phyloP scores from a whole-genome alignment of 2,797 vertebrate species.

The Harpagifer antarcticus region DNA sequence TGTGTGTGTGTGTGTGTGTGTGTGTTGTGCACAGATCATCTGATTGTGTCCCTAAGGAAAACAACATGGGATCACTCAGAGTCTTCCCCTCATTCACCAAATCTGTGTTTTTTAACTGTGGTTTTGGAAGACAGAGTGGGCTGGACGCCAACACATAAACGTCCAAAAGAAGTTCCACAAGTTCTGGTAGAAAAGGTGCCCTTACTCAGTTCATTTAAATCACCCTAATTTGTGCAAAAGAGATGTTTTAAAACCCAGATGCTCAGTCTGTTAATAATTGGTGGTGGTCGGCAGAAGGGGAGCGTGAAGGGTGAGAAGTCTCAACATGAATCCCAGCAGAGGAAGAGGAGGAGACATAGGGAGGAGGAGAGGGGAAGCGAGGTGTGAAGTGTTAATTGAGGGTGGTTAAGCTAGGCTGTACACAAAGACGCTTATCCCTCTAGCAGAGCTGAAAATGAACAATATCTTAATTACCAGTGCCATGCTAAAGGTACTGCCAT shows the following conservation, averaged over 20 bases:
- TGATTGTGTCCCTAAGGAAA: conserved; percentile 59
- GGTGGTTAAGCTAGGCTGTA: conserved; percentile 12
- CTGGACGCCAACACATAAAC: background rate
- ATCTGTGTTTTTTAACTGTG: conserved; percentile 54
- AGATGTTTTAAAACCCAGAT: conserved; percentile 26
- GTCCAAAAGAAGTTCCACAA: conserved; percentile 20
- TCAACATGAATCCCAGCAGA: conserved; percentile 37
- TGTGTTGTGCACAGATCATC: conserved; percentile 40
- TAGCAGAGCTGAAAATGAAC: background rate
- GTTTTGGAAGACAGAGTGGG: conserved; percentile 40
- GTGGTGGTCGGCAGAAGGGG: background rate
- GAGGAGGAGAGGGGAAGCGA: conserved; percentile 30
- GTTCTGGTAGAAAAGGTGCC: background rate
- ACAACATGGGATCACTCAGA: conserved; percentile 55
- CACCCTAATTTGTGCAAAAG: background rate
- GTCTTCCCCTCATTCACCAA: conserved; percentile 56
- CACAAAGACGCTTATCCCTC: conserved; percentile 33
- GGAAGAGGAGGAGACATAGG: conserved; percentile 41
- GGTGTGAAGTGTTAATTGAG: conserved; percentile 67
- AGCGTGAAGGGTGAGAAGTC: conserved; percentile 40
- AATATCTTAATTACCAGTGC: background rate
- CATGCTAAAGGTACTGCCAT: background rate
- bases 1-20: conserved; percentile 30
- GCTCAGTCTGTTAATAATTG: conserved; percentile 54
- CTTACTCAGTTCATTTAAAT: conserved; percentile 10